A percentile compares a stretch with the other conserved stretches of the same genome.
Evolutionary conservation across 2,797 vertebrate species (phyloP).

Genomic region (Peromyscus eremicus): DNA sequence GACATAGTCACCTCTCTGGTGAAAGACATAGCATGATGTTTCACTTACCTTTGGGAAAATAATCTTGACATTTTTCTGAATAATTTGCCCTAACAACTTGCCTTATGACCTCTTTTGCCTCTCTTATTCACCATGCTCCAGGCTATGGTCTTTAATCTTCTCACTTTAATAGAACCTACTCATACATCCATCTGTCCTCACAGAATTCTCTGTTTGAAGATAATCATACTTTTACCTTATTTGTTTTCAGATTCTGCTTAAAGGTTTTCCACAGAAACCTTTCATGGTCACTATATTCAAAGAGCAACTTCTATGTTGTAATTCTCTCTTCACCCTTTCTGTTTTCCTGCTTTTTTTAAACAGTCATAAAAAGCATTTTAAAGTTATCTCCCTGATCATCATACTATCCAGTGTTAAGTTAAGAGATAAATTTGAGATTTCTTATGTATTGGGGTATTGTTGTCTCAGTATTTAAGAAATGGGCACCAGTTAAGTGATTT

Average conservation of each 20-base stretch:
- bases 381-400: background rate
- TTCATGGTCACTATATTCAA: background rate
- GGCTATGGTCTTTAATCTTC: background rate
- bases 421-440: conserved; percentile 10
- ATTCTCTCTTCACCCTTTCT: background rate
- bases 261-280: background rate
- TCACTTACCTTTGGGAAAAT: background rate
- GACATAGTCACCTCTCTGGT: background rate
- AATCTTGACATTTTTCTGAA: background rate
- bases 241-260: background rate
- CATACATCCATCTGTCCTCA: background rate
- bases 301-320: background rate
- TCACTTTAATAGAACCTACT: background rate
- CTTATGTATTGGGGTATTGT: background rate
- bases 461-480: background rate
- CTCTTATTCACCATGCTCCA: background rate
- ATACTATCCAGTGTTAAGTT: background rate
- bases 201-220: background rate
- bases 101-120: background rate
- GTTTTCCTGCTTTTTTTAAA: background rate
- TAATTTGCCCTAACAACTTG: background rate
- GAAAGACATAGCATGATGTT: background rate
- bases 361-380: background rate
- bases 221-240: background rate
- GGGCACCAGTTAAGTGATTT: background rate